Evolutionary conservation across 2,113 vertebrate species (phyloP).

Genomic region (Chloroceryle aenea): DNA sequence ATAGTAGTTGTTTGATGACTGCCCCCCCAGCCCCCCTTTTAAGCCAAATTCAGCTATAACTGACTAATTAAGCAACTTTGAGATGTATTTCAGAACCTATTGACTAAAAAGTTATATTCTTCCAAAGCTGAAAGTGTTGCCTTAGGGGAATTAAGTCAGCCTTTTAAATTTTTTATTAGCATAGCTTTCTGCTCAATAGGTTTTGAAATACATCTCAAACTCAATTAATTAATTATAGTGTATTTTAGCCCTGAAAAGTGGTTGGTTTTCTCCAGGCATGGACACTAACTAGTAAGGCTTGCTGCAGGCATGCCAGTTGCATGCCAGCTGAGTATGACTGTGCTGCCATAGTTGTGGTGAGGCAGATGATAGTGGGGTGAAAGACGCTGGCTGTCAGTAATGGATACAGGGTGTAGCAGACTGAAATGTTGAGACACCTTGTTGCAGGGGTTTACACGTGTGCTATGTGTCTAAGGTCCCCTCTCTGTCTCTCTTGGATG

Average conservation of each 20-base stretch:
- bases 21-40: background rate
- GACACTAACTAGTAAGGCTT: background rate
- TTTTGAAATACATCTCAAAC: slow-evolving; percentile 53
- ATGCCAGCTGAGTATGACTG: background rate
- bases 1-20: background rate
- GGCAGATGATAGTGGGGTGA: background rate
- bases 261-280: background rate
- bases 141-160: slow-evolving; percentile 47
- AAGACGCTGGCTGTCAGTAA: background rate
- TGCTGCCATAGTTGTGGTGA: accelerated
- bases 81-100: slow-evolving; percentile 35
- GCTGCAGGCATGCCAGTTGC: background rate
- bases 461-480: background rate
- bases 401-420: background rate
- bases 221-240: slow-evolving; percentile 5
- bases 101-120: slow-evolving; percentile 47
- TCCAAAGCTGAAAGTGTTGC: slow-evolving; percentile 44
- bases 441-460: accelerated
- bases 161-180: slow-evolving; percentile 44
- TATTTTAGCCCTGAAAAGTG: slow-evolving; percentile 7
- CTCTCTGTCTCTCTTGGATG: background rate
- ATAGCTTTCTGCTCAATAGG: slow-evolving; percentile 34
- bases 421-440: background rate
- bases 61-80: slow-evolving; percentile 48
- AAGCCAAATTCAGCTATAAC: slow-evolving; percentile 17